phyloP scores from a whole-genome alignment of 2,888 invertebrate genomes.

The Pristionchus fissidentatus region DNA sequence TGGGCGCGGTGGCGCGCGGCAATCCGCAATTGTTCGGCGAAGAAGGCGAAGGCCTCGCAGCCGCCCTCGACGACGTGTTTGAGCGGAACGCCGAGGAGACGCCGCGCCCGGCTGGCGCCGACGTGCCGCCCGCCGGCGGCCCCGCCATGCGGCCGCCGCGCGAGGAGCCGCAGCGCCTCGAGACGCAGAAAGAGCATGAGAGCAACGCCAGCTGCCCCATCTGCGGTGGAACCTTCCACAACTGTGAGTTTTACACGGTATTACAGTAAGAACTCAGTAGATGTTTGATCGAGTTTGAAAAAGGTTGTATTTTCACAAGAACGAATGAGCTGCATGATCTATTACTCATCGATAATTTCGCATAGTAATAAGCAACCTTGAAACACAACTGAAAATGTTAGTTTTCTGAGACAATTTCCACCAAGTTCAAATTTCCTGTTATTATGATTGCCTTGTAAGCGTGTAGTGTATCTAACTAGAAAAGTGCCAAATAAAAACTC shows the following conservation, averaged over 20 bases:
- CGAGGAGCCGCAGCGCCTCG: not conserved
- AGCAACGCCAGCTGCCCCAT: not conserved
- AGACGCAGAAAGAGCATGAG: not conserved
- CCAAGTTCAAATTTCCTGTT: not conserved
- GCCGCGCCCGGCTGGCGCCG: not conserved
- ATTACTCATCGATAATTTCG: no score
- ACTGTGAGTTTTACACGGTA: not conserved
- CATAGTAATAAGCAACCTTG: no score
- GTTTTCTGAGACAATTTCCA: not conserved
- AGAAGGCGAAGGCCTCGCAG: no score
- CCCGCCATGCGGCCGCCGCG: not conserved
- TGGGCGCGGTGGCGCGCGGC: no score
- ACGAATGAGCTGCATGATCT: no score
- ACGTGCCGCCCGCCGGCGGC: not conserved
- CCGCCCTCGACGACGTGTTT: not conserved
- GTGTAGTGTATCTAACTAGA: no score
- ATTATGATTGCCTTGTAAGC: no score
- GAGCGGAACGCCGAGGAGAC: not conserved
- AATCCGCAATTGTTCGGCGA: no score
- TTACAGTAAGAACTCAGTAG: no score
- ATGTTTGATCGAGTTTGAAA: no score
- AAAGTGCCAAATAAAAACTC: no score
- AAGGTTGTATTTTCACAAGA: no score
- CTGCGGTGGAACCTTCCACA: not conserved
- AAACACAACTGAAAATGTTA: not conserved